Conservation (phyloP, 2,888 invertebrate genomes). For the Sarcophaga variegata region DNA sequence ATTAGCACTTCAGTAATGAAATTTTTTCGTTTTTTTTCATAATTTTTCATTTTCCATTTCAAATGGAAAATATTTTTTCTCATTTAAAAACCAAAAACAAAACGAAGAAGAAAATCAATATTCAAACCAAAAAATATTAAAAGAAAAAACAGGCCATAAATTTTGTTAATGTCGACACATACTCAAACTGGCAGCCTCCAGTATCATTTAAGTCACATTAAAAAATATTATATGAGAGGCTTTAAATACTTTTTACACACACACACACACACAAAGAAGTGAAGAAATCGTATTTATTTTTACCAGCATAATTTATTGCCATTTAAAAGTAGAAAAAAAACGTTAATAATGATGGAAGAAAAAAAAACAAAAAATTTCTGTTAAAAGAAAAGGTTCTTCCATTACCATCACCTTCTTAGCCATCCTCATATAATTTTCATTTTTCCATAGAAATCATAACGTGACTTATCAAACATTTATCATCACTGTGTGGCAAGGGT, state of each 20-base stretch:
- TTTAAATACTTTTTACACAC: slow-evolving; percentile 37
- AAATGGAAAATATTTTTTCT: no score
- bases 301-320: not conserved
- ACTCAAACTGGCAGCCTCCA: not conserved
- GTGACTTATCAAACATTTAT: slow-evolving; percentile 68
- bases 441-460: slow-evolving; percentile 52
- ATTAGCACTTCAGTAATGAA: no score
- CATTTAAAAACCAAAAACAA: not conserved
- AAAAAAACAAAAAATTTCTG: not conserved
- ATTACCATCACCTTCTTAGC: slow-evolving; percentile 34
- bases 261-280: no score
- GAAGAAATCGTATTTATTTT: not conserved
- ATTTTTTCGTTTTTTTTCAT: no score
- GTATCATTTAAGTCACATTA: slow-evolving; percentile 55
- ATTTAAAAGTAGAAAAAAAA: not conserved
- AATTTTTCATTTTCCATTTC: no score
- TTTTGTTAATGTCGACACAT: slow-evolving; percentile 13
- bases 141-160: not conserved
- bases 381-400: slow-evolving; percentile 21
- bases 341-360: slow-evolving; percentile 34
- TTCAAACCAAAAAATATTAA: not conserved
- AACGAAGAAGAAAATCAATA: not conserved
- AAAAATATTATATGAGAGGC: slow-evolving; percentile 50
- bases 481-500: slow-evolving; percentile 50
- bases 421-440: slow-evolving; percentile 19